Conservation (phyloP, 2,888 invertebrate genomes). For the Caenorhabditis sinica region DNA sequence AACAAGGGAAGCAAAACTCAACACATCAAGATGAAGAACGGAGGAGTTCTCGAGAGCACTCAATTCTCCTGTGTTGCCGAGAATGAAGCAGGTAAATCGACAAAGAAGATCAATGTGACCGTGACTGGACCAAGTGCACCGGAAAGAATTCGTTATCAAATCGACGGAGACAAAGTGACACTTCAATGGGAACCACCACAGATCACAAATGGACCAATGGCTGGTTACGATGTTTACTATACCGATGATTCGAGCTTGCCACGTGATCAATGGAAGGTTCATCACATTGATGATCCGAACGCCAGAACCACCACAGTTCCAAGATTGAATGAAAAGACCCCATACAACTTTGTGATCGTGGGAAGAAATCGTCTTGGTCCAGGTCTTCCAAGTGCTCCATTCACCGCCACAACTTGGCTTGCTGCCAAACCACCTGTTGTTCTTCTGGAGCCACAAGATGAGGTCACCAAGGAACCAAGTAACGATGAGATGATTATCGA, state of each 20-base stretch:
- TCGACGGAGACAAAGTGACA: slow-evolving; percentile 81
- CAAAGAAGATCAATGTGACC: slow-evolving; percentile 77
- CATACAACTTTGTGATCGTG: slow-evolving; percentile 80
- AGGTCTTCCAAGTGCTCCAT: slow-evolving; percentile 78
- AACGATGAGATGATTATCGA: slow-evolving; percentile 79
- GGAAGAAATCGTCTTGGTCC: slow-evolving; percentile 82
- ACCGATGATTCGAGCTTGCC: slow-evolving; percentile 79
- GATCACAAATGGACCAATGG: slow-evolving; percentile 81
- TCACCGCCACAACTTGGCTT: slow-evolving; percentile 80
- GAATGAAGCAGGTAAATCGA: slow-evolving; percentile 82
- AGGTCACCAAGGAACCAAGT: slow-evolving; percentile 75
- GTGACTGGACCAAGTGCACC: slow-evolving; percentile 82
- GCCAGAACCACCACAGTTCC: slow-evolving; percentile 74
- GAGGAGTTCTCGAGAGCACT: slow-evolving; percentile 78
- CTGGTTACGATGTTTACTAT: slow-evolving; percentile 81
- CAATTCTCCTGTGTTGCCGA: slow-evolving; percentile 81
- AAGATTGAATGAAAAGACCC: slow-evolving; percentile 79
- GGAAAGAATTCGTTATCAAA: slow-evolving; percentile 80
- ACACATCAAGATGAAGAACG: slow-evolving; percentile 79
- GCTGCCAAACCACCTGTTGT: slow-evolving; percentile 75
- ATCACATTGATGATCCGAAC: slow-evolving; percentile 74
- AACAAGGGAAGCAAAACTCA: slow-evolving; percentile 75
- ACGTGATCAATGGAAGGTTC: slow-evolving; percentile 78
- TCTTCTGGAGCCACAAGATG: slow-evolving; percentile 74
- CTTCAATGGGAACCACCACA: slow-evolving; percentile 82